Base-by-base conservation (phyloP, 2,888 invertebrate genomes). In the Caenorhabditis japonica region DNA sequence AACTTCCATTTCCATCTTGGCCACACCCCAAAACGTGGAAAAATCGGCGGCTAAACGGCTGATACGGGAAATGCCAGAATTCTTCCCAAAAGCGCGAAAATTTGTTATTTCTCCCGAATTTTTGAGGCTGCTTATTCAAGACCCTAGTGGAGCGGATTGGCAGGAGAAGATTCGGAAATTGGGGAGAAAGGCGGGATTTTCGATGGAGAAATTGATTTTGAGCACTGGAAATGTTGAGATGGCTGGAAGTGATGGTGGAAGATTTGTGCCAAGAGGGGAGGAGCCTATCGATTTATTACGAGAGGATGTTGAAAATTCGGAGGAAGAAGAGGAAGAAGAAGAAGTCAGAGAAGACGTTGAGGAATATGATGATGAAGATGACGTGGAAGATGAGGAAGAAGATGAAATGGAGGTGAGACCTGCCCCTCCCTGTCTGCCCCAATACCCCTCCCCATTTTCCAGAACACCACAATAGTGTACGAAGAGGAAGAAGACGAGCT, bases 401-500 rank as follows among this genome's bases (percentile, higher is more conserved):
- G 34, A 33, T 23, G 44, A 7, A 56, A 53, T 36, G 59, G 39
- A 39, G 5, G 19, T 19, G 19, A 33, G 30, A 5, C 5, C 30
- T 30, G 5, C 10, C 30, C 30, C 5, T 7, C 30, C 10, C 5
- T 30, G 5, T 30, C 10, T 30, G 60, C 13, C 4, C 2, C 8
- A 21, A 10, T 39, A 62, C 5, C 55, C 46, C 12, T 55, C 5
- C 55, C 46, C 12, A 38, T 36, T 3, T 21, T 36, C n/a, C 23
- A 51, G 8, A 23, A 43, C 4, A 8, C n/a, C 30, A 47, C 4
- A 49, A 55, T 56, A 12, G 64, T 56, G 7, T 64, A 64, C 27
- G 62, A 64, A 30, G 44, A 44, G 3, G 60, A 69, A 33, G 69
- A 55, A 17, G 70, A 61, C 30, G 61, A 60, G 23, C 33, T 60